phyloP scores from a whole-genome alignment of 1,140 invertebrate species.

The Maconellicoccus hirsutus region DNA sequence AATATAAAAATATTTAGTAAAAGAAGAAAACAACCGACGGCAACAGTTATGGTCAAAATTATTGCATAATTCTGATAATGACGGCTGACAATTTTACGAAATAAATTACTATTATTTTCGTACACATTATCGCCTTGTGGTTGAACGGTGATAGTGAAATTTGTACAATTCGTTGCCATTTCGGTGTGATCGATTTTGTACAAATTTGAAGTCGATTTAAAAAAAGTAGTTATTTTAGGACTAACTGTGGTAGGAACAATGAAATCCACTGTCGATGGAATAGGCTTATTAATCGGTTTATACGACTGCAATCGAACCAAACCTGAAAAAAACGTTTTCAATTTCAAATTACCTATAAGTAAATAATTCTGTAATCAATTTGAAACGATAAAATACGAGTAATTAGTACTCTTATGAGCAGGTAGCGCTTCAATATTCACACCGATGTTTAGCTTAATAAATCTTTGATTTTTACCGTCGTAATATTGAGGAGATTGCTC shows the following conservation, averaged over 20 bases:
- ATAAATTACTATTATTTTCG: neutral
- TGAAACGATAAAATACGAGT: too few species aligned
- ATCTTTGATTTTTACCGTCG: conserved; percentile 41
- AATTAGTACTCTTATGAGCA: too few species aligned
- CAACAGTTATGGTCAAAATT: conserved; percentile 79
- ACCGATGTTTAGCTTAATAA: too few species aligned
- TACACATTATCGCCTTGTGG: neutral
- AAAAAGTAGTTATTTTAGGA: neutral
- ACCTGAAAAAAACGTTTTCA: neutral
- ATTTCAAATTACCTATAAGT: too few species aligned
- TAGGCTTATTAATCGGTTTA: neutral
- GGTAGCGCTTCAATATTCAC: too few species aligned
- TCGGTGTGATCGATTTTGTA: neutral
- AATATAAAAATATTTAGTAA: conserved; percentile 84
- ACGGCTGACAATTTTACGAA: neutral
- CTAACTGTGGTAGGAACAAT: neutral
- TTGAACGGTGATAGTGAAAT: neutral
- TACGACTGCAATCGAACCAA: neutral
- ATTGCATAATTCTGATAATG: conserved; percentile 43
- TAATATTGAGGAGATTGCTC: conserved; percentile 55
- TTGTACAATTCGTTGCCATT: neutral
- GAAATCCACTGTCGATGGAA: neutral
- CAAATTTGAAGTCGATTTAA: neutral
- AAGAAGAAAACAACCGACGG: conserved; percentile 73
- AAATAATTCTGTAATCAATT: too few species aligned